These are phyloP conservation scores for Calypte anna DNA, from an alignment of 2,113 vertebrate genomes.

Conservation along the genomic window DNA sequence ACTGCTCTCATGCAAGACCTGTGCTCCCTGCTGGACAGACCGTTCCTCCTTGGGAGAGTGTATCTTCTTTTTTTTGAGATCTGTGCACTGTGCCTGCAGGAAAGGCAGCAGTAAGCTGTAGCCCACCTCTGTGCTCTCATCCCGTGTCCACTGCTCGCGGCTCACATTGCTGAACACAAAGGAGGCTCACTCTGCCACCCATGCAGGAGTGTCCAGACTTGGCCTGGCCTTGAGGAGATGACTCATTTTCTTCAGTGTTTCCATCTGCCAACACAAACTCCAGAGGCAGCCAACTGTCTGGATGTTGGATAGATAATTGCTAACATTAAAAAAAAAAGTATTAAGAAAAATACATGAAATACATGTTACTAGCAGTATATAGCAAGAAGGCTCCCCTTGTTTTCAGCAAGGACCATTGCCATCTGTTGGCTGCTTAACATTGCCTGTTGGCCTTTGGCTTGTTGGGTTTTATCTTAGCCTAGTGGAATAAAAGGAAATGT, in stretches of 20 bases:
- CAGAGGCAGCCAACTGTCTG: background rate
- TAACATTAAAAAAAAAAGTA: background rate
- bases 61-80: background rate
- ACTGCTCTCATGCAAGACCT: background rate
- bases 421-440: background rate
- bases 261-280: background rate
- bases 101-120: background rate
- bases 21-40: background rate
- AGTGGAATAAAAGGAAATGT: slow-evolving; percentile 42
- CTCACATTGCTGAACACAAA: background rate
- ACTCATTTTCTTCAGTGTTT: background rate
- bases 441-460: background rate
- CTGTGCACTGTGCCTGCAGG: background rate
- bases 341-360: background rate
- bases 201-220: background rate
- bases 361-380: background rate
- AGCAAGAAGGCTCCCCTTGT: background rate
- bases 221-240: background rate
- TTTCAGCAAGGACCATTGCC: background rate
- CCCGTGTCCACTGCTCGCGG: fast-evolving
- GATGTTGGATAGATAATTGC: background rate
- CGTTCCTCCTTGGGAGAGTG: background rate
- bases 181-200: background rate
- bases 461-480: slow-evolving; percentile 30
- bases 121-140: background rate